These are phyloP conservation scores for Halocynthia roretzi DNA, from an alignment of 23 tunicate species.

Conservation along the genomic window DNA sequence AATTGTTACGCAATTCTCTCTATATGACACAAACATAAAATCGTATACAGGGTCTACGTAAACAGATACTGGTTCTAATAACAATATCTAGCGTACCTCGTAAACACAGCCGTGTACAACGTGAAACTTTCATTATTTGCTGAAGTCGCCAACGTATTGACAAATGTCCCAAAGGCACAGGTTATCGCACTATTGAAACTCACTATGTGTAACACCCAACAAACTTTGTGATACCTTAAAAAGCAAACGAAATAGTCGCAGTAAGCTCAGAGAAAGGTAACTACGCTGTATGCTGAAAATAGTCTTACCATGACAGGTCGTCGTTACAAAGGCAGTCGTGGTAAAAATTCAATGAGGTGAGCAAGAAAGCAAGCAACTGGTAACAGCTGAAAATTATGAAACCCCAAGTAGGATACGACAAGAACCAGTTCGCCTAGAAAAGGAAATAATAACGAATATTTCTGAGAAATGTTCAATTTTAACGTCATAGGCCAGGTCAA, in stretches of 20 bases:
- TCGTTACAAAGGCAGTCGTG: conserved; percentile 84
- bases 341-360: conserved; percentile 45
- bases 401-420: conserved; percentile 31
- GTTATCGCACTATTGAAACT: conserved; percentile 34
- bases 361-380: conserved; percentile 25
- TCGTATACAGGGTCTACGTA: too few relatives aligned
- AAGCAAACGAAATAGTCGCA: neutral
- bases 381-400: conserved; percentile 47
- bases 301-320: conserved; percentile 53
- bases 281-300: neutral
- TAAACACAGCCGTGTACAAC: conserved; percentile 15
- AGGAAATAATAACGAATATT: neutral
- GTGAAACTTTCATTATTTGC: conserved; percentile 8
- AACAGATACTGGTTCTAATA: too few relatives aligned
- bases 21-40: too few relatives aligned
- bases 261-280: neutral
- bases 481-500: too few relatives aligned
- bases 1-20: too few relatives aligned
- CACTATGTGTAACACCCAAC: conserved; percentile 41
- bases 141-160: conserved; percentile 6
- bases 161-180: conserved; percentile 40
- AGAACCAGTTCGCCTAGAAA: conserved; percentile 20
- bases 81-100: conserved; percentile 23
- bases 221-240: conserved; percentile 53
- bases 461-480: neutral